Conservation (phyloP, 2,113 vertebrate species). For the Callipepla squamata region DNA sequence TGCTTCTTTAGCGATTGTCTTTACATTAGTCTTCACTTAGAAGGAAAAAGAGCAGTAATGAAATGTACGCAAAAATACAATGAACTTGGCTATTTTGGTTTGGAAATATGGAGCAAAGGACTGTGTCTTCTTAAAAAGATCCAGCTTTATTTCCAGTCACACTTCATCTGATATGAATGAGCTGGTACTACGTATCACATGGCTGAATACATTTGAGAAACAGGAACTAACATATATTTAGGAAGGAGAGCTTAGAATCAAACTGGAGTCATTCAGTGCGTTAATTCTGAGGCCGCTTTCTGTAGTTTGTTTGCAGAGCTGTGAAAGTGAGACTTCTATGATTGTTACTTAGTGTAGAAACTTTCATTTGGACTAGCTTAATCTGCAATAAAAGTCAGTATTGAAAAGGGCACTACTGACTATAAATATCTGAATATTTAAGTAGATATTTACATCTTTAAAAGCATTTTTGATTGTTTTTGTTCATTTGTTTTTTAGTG, state of each 20-base stretch:
- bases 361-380: neutral
- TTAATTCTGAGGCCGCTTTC: neutral
- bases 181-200: conserved; percentile 58
- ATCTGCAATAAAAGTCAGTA: neutral
- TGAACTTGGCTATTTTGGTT: conserved; percentile 70
- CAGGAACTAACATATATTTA: conserved; percentile 59
- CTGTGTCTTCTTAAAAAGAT: conserved; percentile 64
- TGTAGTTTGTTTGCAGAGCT: neutral
- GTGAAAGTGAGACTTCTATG: neutral
- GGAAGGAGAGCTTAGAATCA: neutral
- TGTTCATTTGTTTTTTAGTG: neutral
- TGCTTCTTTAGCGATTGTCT: conserved; percentile 71
- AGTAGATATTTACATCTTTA: neutral
- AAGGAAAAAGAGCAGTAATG: conserved; percentile 65
- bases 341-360: neutral
- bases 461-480: neutral
- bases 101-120: conserved; percentile 68
- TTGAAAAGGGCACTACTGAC: neutral
- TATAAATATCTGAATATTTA: neutral
- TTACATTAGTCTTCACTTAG: conserved; percentile 74
- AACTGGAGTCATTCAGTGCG: neutral
- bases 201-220: conserved; percentile 73
- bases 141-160: conserved; percentile 74
- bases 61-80: conserved; percentile 71
- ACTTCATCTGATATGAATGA: conserved; percentile 76